Evolutionary conservation across 2,113 vertebrate genomes (phyloP).

Genomic region (Amia ocellicauda): DNA sequence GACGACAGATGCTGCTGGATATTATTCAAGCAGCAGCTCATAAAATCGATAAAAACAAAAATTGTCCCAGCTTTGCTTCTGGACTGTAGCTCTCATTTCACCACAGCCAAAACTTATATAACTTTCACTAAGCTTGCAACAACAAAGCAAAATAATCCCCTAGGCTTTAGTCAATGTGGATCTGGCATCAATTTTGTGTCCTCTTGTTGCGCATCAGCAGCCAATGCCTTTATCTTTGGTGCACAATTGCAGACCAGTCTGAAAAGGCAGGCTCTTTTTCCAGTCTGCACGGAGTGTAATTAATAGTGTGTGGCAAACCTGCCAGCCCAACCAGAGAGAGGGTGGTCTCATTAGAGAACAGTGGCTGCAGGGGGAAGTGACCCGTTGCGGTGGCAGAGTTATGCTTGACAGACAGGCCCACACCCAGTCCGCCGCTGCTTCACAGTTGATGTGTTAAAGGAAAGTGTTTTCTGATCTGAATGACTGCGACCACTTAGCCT

Average conservation of each 20-base stretch:
- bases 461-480: no score
- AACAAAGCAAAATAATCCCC: no score
- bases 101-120: no score
- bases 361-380: neutral
- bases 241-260: neutral
- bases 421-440: neutral
- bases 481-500: no score
- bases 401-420: neutral
- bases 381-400: neutral
- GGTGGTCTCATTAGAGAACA: conserved; percentile 12
- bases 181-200: neutral
- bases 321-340: neutral
- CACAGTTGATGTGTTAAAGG: no score
- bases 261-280: neutral
- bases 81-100: no score
- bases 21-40: no score
- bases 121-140: no score
- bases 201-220: neutral
- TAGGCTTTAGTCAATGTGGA: no score
- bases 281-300: neutral
- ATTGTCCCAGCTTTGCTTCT: no score
- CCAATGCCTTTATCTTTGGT: neutral
- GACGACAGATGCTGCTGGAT: no score
- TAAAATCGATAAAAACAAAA: no score
- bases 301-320: conserved; percentile 10